A percentile compares a stretch with the other conserved stretches of the same genome.
phyloP scores from a whole-genome alignment of 2,888 invertebrate genomes.

The Bursaphelenchus okinawaensis region DNA sequence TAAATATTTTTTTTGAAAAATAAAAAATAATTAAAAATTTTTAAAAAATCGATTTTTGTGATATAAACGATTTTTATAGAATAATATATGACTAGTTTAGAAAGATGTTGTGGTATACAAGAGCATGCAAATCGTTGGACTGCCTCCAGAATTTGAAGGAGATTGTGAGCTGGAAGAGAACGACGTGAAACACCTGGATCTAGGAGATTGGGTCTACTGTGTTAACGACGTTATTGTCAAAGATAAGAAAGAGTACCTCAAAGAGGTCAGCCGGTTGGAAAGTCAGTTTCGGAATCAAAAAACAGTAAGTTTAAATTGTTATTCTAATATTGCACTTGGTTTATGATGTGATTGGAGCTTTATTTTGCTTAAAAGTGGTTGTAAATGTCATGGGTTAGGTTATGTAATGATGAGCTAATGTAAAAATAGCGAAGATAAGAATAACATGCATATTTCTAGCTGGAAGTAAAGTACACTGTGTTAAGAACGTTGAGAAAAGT shows the following conservation, averaged over 20 bases:
- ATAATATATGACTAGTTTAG: too few species aligned
- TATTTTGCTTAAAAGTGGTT: too few species aligned
- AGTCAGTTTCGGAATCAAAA: too few species aligned
- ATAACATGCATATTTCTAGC: neutral
- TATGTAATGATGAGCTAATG: too few species aligned
- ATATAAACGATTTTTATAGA: too few species aligned
- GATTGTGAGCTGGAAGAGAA: neutral
- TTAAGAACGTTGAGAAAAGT: neutral
- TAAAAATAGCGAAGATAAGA: too few species aligned
- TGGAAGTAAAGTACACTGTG: neutral
- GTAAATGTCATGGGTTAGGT: too few species aligned
- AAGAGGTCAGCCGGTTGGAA: neutral
- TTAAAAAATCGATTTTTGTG: too few species aligned
- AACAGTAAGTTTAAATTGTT: neutral
- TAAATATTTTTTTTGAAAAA: too few species aligned
- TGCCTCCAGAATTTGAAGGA: neutral
- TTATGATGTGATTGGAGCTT: too few species aligned
- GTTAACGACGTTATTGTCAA: constrained; percentile 1
- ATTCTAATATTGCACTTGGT: too few species aligned
- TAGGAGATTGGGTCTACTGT: constrained; percentile 3
- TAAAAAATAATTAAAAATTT: too few species aligned
- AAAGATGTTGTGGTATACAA: neutral
- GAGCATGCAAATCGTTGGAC: neutral
- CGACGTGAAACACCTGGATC: neutral
- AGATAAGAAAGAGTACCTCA: neutral